Percentiles rank a stretch among this genome's conserved stretches.
Evolutionary conservation across 2,113 vertebrate species (phyloP).

Genomic region (Mola mola): DNA sequence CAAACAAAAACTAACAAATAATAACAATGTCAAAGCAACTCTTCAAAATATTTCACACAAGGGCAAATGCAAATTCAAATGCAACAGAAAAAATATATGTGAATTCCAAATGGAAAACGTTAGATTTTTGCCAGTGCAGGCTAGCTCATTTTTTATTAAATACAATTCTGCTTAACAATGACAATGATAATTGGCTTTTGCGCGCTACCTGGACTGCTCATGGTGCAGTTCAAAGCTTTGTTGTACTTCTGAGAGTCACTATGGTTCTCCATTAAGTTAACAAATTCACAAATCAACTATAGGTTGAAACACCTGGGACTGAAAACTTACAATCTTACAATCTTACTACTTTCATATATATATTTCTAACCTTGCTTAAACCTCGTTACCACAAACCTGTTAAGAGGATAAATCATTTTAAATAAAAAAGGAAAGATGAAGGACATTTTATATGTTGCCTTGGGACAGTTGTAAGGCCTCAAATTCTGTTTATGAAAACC

Average conservation of each 20-base stretch:
- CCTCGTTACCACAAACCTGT: slow-evolving; percentile 45
- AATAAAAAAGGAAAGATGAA: slow-evolving; percentile 39
- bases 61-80: slow-evolving; percentile 32
- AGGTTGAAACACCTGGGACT: slow-evolving; percentile 4
- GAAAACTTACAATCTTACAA: slow-evolving; percentile 38
- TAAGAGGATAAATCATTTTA: slow-evolving; percentile 53
- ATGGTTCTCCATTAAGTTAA: slow-evolving; percentile 10
- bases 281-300: slow-evolving; percentile 12
- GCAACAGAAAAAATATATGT: neutral
- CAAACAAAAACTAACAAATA: slow-evolving; percentile 35
- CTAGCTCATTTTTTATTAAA: neutral
- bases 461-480: slow-evolving; percentile 68
- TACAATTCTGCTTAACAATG: neutral
- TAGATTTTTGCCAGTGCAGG: slow-evolving; percentile 35
- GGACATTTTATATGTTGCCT: slow-evolving; percentile 47
- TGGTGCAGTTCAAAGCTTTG: slow-evolving; percentile 10
- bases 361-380: slow-evolving; percentile 37
- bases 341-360: slow-evolving; percentile 61
- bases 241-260: slow-evolving; percentile 36
- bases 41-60: slow-evolving; percentile 37
- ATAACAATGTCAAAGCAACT: slow-evolving; percentile 45
- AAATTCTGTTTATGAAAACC: slow-evolving; percentile 34
- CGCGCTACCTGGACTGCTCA: neutral
- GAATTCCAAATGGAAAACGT: slow-evolving; percentile 13
- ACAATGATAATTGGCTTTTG: neutral